Base-by-base conservation (phyloP, 2,888 invertebrate genomes). In the Acrobasis suavella region DNA sequence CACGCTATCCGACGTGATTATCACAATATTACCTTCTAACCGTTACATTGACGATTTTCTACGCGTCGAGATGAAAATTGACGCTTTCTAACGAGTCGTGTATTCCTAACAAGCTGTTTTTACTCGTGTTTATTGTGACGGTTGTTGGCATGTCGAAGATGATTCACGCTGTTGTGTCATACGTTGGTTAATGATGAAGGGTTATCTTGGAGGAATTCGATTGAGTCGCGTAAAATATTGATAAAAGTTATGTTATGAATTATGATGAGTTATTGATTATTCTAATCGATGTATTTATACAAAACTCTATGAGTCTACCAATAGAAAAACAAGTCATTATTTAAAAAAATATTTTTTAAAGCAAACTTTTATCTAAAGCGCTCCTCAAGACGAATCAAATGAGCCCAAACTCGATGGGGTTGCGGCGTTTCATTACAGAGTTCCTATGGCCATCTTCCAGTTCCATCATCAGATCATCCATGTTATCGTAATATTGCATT, bases 151-250 rank as follows among this genome's bases (percentile, higher is more conserved):
- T 56, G 12, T 42, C 42, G 39, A 16, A 39, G 38, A 16, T 74
- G 73, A 74, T 65, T 76, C 72, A 74, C 67, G 32, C 49, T 67
- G 66, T 73, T 74, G 65, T 73, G 69, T 73, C 70, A 71, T 64
- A 65, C 67, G 49, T 64, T 65, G 62, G 60, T 49, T 59, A 60
- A 68, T 67, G 54, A 65, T 39, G 60, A 63, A 70, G 66, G 68
- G 68, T 75, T 76, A 76, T 77, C 75, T 72, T 69, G 71, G 69
- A 64, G 68, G 63, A 64, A 69, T 67, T 72, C 75, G 74, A 78
- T 72, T 77, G 73, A 76, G 16, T 46, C 42, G 17, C 22, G 17
- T 17, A 42, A 56, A 56, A 56, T 46, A 14, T 56, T 37, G 54
- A 52, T 32, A 10, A 22, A 32, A 17, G 46, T 42, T 17, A 22